Evolutionary conservation across 92 coral and sea anemone species (phyloP), one percentile per base, ranked within the genome.

Genomic region (Zoanthus sociatus): DNA sequence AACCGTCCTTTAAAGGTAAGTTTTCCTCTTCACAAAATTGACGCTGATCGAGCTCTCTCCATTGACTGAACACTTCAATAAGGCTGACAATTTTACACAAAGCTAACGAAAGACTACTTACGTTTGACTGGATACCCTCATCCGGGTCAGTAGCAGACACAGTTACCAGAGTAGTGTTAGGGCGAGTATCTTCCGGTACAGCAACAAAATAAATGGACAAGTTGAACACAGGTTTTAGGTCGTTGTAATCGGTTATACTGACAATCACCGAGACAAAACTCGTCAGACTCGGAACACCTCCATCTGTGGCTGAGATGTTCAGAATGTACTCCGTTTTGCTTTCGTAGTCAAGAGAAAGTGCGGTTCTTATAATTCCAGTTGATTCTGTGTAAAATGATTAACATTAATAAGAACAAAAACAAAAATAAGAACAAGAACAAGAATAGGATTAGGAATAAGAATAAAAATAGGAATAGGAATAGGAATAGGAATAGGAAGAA

Each of bases 331-430:
- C 84, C 15, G 76, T 86, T 72, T 78, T 77, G 15, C 87, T 60
- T 84, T 94, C 96, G 90, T 92, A 89, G 90, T 94, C 93, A 70
- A 94, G 94, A 68, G 88, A 58, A 72, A 92, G 93, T 31, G 86
- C 83, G 13, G 90, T 84, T 63, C 87, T 75, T 37, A 94, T 76
- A 58, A 47, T 73, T 54, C 96, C 96, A 46, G 93, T 89, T 58
- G 86, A 87, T 54, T 91, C 93, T 91, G 75, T 30, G 78, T n/a
- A 16, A 3, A 74, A 47, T 44, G 42, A 37, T 2, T 37, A 37
- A 37, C 42, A 37, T 37, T 37, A 37, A 2, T 37, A 37, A 37
- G 2, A 37, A 37, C 4, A 37, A 4, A 2, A 37, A 37, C 4
- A 37, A 37, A 2, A 37, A 37, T 1, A 37, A 37, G 2, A 37